Base-by-base conservation (phyloP, 2,113 vertebrate genomes). In the Cheilinus undulatus region DNA sequence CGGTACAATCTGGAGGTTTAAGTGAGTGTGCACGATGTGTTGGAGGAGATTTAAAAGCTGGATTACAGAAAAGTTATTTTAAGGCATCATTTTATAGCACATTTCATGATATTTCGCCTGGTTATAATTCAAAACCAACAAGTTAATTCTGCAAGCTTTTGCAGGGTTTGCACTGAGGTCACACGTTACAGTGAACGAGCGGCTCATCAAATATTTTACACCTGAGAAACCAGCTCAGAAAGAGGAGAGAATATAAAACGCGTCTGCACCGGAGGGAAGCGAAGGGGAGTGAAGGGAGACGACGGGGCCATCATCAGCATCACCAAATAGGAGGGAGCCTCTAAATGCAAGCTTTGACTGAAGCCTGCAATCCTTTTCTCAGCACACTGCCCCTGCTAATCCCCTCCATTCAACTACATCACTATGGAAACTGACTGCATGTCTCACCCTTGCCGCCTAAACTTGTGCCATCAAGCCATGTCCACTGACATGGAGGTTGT, bases 391-490 rank as follows among this genome's bases (percentile, higher is more conserved):
- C 91, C 86, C 86, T 75, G 78, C 87, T 91, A 92, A 93, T 93
- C 92, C 87, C 80, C 79, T 85, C 85, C 82, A 88, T 91, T 92
- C 90, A 86, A 76, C 86, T 78, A 52, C 86, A 89, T 94, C 92
- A 91, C 93, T 94, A 93, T 94, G 93, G 93, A 94, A 94, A 94
- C 93, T 86, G 92, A 89, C 85, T 89, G 80, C 73, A 86, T 83
- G 83, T 86, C 75, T 92, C 80, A 88, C 86, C 88, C 86, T 86
- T 78, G 79, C 86, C 56, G 79, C 72, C 84, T 68, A 90, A n/a
- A 91, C 88, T 86, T 83, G 83, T 87, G 87, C 90, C 89, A 85
- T 64, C 59, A 75, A 76, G 84, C 75, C 81, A 62, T 74, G 83
- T 86, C 78, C 72, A 17, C 79, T 82, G 78, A 86, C 85, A 88